Evolutionary conservation across 1,140 invertebrate species (phyloP), one percentile per base, ranked within the genome.

Genomic region (Nephila pilipes): DNA sequence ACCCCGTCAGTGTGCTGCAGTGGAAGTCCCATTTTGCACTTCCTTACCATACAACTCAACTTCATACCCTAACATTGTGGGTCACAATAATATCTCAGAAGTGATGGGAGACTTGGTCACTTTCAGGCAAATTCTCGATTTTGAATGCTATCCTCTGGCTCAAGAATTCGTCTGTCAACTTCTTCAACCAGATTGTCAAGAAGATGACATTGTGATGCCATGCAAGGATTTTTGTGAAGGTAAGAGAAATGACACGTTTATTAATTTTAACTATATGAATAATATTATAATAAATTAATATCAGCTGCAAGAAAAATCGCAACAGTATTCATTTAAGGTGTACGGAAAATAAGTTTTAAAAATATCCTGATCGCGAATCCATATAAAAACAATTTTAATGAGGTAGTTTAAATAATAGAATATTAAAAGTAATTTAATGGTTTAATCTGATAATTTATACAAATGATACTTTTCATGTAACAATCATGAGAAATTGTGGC

Each of bases 111-210:
- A 98, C 95, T 96, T 98, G 2, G 98, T 98, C 79, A 96, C 97
- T 1, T 98, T 81, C 95, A 97, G 98, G 91, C 97, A 98, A 95
- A 95, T 98, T 1, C 97, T 98, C 2, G 98, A 99, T 95, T 97
- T 97, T 1, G 98, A 98, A 95, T 99, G 98, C 95, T 98, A 97
- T 94, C 96, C 97, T 93, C 96, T 97, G 94, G 97, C 98, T 2
- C 97, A 97, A 95, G 97, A 98, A 94, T 98, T 98, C 94, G 96
- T 98, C 14, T 98, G 98, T 94, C 97, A 97, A 94, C 96, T 98
- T 32, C 95, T 98, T 1, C 98, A 99, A 95, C 98, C 98, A 0
- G 96, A 97, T 0, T 98, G 98, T 95, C 95, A 95, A 18, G 94
- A 95, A 94, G 96, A 97, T 87, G 95, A 96, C 81, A 95, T 97